Conservation (phyloP, 2,113 vertebrate species). For the Halcyon senegalensis region DNA sequence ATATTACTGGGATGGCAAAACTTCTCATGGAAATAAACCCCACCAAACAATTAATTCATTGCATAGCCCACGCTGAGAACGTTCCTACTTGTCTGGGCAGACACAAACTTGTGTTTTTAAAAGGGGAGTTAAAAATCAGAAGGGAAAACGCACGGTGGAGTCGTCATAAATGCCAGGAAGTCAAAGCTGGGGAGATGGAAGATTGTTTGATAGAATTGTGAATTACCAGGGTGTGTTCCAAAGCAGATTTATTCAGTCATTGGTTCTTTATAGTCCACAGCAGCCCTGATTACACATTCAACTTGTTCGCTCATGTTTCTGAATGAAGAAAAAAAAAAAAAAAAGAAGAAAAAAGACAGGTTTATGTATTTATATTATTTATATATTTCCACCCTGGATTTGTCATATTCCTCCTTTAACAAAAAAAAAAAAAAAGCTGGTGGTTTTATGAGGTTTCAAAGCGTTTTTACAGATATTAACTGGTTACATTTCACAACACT, state of each 20-base stretch:
- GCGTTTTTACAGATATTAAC: neutral
- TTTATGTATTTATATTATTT: neutral
- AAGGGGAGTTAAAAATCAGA: conserved; percentile 40
- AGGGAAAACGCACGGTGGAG: neutral
- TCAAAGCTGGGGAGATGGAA: conserved; percentile 32
- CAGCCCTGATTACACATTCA: neutral
- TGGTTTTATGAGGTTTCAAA: neutral
- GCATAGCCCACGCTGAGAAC: conserved; percentile 11
- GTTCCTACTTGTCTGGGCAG: conserved; percentile 60
- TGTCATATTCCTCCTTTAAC: neutral
- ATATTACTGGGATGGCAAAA: neutral
- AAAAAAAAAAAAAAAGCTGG: neutral
- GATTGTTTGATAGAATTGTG: conserved; percentile 44
- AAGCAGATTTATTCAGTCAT: conserved; percentile 53
- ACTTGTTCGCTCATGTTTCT: conserved; percentile 27
- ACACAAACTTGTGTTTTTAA: conserved; percentile 31
- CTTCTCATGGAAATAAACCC: neutral
- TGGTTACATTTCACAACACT: conserved; percentile 33
- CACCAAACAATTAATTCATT: conserved; percentile 34
- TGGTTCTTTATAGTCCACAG: neutral
- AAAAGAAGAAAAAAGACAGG: neutral
- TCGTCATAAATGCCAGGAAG: conserved; percentile 38
- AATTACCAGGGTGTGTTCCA: conserved; percentile 54
- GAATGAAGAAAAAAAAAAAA: no score
- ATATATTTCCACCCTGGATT: neutral